Conservation (phyloP, 1,140 invertebrate genomes). For the Oppia nitens region DNA sequence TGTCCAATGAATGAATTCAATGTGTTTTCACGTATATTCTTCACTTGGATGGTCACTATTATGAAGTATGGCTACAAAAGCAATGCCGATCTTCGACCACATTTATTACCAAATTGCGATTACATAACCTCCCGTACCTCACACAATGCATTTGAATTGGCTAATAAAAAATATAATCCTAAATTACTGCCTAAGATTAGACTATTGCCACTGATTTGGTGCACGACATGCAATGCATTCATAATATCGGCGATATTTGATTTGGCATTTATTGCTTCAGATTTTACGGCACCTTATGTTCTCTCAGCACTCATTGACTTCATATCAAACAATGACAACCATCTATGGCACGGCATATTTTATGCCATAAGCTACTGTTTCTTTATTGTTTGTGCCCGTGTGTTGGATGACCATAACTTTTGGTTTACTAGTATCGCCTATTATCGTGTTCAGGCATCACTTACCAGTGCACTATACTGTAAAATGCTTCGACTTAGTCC, state of each 20-base stretch:
- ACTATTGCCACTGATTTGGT: neutral
- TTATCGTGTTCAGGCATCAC: conserved; percentile 24
- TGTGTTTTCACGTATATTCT: neutral
- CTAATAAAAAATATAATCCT: neutral
- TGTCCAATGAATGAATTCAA: neutral
- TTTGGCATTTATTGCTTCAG: neutral
- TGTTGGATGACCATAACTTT: neutral
- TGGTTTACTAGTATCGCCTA: conserved; percentile 25
- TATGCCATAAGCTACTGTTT: neutral
- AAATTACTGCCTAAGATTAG: neutral
- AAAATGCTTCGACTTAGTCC: conserved; percentile 29
- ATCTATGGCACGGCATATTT: neutral
- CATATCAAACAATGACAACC: neutral
- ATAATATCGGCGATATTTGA: neutral
- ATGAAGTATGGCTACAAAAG: neutral
- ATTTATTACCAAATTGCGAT: neutral
- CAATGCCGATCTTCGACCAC: neutral
- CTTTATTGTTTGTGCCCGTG: neutral
- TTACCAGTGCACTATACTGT: conserved; percentile 28
- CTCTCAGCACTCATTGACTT: neutral
- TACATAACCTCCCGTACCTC: neutral
- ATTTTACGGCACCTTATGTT: neutral
- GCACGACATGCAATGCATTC: neutral
- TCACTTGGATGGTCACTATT: neutral
- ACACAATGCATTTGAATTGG: neutral